Evolutionary conservation across 2,113 vertebrate genomes (phyloP).

Genomic region (Amphilophus citrinellus): DNA sequence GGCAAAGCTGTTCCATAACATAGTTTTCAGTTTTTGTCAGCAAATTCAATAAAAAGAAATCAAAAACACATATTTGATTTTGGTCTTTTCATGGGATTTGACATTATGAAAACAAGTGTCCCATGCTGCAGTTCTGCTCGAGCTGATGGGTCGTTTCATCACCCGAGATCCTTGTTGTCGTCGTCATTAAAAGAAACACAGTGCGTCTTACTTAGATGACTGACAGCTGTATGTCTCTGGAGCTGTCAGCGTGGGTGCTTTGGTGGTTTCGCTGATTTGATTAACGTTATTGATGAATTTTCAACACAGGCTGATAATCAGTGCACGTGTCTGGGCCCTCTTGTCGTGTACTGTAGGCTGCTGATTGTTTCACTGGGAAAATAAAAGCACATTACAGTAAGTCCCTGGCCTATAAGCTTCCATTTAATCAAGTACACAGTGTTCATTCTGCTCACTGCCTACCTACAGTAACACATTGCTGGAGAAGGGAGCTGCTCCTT

Average conservation of each 20-base stretch:
- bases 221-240: conserved; percentile 40
- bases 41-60: no score
- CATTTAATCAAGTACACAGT: conserved; percentile 28
- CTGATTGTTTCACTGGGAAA: conserved; percentile 22
- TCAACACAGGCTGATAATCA: conserved; percentile 9
- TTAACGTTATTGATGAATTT: conserved; percentile 48
- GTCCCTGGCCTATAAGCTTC: background rate
- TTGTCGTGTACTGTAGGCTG: background rate
- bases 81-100: no score
- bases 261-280: conserved; percentile 32
- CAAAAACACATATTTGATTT: no score
- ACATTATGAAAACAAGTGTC: background rate
- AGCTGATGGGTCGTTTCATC: background rate
- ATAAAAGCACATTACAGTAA: background rate
- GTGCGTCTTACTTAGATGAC: background rate
- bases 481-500: conserved; percentile 1
- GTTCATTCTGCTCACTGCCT: conserved; percentile 20
- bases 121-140: background rate
- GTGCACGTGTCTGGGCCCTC: background rate
- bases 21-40: no score
- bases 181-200: background rate
- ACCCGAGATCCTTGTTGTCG: background rate
- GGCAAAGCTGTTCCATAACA: no score
- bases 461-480: background rate
- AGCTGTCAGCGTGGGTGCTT: conserved; percentile 34